A percentile compares a stretch with the other conserved stretches of the same genome.
phyloP scores from a whole-genome alignment of 2,888 invertebrate species.

The Phaedon cochleariae region DNA sequence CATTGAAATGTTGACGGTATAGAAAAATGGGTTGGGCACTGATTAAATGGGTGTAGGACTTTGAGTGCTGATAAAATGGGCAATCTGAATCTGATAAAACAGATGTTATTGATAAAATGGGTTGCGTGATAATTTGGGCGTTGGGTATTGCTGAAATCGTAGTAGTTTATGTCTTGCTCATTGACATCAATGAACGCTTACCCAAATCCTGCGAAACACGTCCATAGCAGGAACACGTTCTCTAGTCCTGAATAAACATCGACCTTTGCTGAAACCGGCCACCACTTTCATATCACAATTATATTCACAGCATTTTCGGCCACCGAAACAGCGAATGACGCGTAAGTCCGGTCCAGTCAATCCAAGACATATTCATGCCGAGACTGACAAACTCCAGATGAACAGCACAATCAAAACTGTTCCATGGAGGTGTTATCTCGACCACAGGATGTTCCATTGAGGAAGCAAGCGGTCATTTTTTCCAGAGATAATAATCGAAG shows the following conservation, averaged over 20 bases:
- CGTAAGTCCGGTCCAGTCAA: too few species aligned
- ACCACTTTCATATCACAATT: slow-evolving; percentile 43
- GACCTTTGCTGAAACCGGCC: slow-evolving; percentile 43
- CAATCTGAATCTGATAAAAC: too few species aligned
- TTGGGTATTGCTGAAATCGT: too few species aligned
- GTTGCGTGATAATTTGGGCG: too few species aligned
- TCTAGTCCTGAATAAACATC: slow-evolving; percentile 46
- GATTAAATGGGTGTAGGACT: too few species aligned
- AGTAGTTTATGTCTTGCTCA: too few species aligned
- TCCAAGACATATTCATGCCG: slow-evolving; percentile 22
- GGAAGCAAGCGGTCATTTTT: slow-evolving; percentile 5
- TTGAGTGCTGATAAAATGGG: too few species aligned
- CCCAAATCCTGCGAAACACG: slow-evolving; percentile 56
- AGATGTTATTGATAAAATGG: too few species aligned
- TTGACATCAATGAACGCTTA: too few species aligned
- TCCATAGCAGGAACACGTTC: slow-evolving; percentile 48
- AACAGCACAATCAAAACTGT: background rate
- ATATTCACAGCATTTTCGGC: slow-evolving; percentile 23
- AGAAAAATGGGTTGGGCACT: too few species aligned
- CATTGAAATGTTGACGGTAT: too few species aligned
- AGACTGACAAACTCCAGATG: background rate
- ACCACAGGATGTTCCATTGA: slow-evolving; percentile 13
- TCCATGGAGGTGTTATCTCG: background rate
- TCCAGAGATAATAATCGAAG: slow-evolving; percentile 11
- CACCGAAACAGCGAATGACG: too few species aligned